These are phyloP conservation scores for Spizaetus ornatus DNA, from an alignment of 2,113 vertebrate species.

Conservation along the genomic window DNA sequence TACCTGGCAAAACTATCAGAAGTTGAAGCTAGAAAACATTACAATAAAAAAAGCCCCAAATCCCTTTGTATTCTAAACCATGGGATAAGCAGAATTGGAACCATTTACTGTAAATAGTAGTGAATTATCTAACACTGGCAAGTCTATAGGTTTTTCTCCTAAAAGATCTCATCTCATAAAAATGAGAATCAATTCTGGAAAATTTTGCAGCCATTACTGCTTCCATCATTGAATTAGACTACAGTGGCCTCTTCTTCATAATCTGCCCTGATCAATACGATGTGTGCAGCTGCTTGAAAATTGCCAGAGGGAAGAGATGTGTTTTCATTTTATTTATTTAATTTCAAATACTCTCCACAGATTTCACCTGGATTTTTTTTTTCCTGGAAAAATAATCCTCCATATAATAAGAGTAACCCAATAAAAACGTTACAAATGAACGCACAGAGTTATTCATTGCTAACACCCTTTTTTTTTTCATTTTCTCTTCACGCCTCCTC, in stretches of 20 bases:
- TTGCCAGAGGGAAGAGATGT: not conserved
- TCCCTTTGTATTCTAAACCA: not conserved
- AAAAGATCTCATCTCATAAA: not conserved
- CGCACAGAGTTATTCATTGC: fast-evolving
- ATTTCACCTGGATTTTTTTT: not conserved
- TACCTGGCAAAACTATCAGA: not conserved
- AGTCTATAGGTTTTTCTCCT: not conserved
- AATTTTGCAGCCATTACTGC: not conserved
- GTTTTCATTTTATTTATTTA: not conserved
- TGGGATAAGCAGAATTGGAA: not conserved
- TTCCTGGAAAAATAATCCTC: not conserved
- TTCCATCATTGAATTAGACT: not conserved
- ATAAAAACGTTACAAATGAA: not conserved
- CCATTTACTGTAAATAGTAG: not conserved
- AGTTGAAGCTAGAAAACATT: not conserved
- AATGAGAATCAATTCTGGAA: not conserved
- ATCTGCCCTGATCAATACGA: not conserved
- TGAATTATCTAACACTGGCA: not conserved
- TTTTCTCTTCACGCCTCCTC: not conserved
- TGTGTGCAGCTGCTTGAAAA: not conserved
- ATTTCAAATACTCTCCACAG: not conserved
- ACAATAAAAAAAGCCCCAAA: not conserved
- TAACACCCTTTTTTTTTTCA: not conserved
- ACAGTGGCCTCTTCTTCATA: not conserved
- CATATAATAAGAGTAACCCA: not conserved